phyloP scores from a whole-genome alignment of 1,140 invertebrate genomes.

The Mylabris phalerata region DNA sequence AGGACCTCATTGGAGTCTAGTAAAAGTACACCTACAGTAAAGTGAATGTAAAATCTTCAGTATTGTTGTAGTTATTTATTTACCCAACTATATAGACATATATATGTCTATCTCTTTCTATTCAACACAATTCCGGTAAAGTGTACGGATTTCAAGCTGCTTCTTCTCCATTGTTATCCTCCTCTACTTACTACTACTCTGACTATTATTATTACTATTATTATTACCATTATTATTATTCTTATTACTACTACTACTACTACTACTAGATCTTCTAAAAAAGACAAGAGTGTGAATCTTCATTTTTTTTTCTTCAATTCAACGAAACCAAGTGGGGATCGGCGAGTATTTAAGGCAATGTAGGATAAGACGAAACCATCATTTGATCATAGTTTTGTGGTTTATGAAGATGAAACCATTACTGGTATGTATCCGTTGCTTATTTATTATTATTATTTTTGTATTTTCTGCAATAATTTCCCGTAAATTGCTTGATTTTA shows the following conservation, averaged over 20 bases:
- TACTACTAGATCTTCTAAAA: constrained; percentile 8
- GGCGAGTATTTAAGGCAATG: constrained; percentile 26
- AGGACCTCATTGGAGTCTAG: constrained; percentile 18
- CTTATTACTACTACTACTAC: too few relatives aligned
- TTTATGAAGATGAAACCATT: constrained; percentile 30
- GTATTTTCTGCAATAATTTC: too few relatives aligned
- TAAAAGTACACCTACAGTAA: constrained; percentile 31
- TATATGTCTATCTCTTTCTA: too few relatives aligned
- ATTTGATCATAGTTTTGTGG: constrained; percentile 31
- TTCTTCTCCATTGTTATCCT: too few relatives aligned
- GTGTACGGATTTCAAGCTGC: too few relatives aligned
- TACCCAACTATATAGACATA: too few relatives aligned
- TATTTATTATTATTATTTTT: background rate
- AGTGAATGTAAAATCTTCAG: constrained; percentile 27
- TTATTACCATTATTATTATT: too few relatives aligned
- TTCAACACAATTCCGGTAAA: too few relatives aligned
- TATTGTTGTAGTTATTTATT: too few relatives aligned
- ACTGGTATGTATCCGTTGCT: constrained; percentile 25
- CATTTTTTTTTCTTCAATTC: background rate
- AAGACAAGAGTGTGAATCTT: constrained; percentile 22
- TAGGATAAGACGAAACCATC: constrained; percentile 24
- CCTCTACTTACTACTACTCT: too few relatives aligned
- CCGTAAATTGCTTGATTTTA: too few relatives aligned
- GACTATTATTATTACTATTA: too few relatives aligned
- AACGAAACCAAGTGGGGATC: constrained; percentile 17